phyloP scores from a whole-genome alignment of 1,140 invertebrate species.

The Trissolcus basalis region DNA sequence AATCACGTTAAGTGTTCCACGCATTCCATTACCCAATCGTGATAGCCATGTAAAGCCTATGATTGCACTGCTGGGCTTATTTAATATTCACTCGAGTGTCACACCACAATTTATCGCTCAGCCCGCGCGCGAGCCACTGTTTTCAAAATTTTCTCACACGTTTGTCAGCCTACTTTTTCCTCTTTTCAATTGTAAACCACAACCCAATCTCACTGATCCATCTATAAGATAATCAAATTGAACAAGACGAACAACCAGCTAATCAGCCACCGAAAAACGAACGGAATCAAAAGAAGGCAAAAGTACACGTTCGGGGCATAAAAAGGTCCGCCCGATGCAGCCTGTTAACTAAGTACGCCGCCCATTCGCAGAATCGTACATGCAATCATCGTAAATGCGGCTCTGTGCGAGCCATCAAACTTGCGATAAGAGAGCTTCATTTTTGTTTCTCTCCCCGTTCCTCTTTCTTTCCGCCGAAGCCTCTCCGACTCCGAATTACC shows the following conservation, averaged over 20 bases:
- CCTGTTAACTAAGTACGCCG: conserved; percentile 30
- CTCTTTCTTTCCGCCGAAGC: background rate
- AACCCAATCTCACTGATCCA: too few species aligned
- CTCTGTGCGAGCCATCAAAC: conserved; percentile 26
- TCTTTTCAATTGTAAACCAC: too few species aligned
- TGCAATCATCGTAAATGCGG: conserved; percentile 48
- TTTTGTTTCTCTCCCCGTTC: too few species aligned
- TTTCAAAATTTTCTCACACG: conserved; percentile 34
- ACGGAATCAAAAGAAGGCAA: background rate
- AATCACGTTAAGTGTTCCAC: conserved; percentile 55
- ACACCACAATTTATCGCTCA: too few species aligned
- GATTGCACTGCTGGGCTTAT: conserved; percentile 45
- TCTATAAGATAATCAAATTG: too few species aligned
- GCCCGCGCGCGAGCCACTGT: too few species aligned
- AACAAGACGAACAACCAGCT: too few species aligned
- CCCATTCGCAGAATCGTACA: conserved; percentile 40
- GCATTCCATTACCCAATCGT: conserved; percentile 46
- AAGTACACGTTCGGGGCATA: conserved; percentile 20
- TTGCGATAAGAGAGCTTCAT: background rate
- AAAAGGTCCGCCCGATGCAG: conserved; percentile 28
- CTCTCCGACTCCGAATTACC: conserved; percentile 64
- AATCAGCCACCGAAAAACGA: background rate
- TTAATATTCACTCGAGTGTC: conserved; percentile 42
- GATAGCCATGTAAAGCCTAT: conserved; percentile 49
- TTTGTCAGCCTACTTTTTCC: too few species aligned